Evolutionary conservation across 1,140 invertebrate genomes (phyloP).

Genomic region (Aphidius ervi): DNA sequence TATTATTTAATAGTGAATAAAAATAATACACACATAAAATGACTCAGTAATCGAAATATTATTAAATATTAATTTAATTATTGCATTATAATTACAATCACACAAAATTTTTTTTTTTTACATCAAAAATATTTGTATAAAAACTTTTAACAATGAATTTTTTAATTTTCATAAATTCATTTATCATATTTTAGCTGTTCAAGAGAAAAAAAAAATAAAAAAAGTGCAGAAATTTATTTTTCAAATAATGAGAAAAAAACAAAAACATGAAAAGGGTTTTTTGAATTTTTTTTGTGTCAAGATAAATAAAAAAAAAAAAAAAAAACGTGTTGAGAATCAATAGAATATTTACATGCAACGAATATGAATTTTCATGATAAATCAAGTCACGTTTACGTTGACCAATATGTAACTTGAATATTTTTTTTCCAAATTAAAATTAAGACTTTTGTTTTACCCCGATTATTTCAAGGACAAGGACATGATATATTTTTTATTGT

Average conservation of each 20-base stretch:
- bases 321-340: neutral
- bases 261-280: too few relatives aligned
- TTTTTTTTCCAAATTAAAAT: neutral
- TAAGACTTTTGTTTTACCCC: neutral
- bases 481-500: neutral
- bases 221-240: neutral
- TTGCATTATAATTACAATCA: conserved; percentile 11
- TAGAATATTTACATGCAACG: neutral
- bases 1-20: neutral
- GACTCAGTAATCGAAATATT: neutral
- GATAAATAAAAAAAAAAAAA: neutral
- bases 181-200: neutral
- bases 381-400: conserved; percentile 5
- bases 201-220: neutral
- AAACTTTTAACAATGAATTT: too few relatives aligned
- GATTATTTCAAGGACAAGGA: conserved; percentile 7
- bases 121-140: neutral
- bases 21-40: neutral
- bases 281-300: neutral
- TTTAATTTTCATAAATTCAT: neutral
- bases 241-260: too few relatives aligned
- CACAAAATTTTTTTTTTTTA: conserved; percentile 6
- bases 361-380: neutral
- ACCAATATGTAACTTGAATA: conserved; percentile 3
- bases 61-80: conserved; percentile 14